phyloP scores from a whole-genome alignment of 2,113 vertebrate species.

The Antechinus stuartii region DNA sequence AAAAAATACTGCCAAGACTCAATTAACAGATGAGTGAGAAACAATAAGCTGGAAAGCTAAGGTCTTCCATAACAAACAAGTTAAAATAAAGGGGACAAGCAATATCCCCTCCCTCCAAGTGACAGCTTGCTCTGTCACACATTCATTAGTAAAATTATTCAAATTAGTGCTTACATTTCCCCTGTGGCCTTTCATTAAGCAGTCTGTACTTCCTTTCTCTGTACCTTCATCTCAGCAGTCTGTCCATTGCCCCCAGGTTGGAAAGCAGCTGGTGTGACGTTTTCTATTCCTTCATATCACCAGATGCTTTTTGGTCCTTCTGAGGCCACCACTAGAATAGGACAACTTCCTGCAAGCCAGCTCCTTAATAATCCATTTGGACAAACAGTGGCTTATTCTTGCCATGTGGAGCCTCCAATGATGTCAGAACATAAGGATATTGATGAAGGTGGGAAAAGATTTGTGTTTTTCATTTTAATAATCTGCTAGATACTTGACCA shows the following conservation, averaged over 20 bases:
- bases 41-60: neutral
- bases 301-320: neutral
- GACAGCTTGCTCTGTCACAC: neutral
- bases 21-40: neutral
- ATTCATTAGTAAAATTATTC: neutral
- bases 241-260: neutral
- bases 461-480: neutral
- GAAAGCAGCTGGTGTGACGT: neutral
- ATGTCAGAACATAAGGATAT: neutral
- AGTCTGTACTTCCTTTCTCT: neutral
- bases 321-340: neutral
- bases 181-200: neutral
- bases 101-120: neutral
- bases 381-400: neutral
- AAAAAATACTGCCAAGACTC: neutral
- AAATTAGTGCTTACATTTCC: neutral
- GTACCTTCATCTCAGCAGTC: neutral
- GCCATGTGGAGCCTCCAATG: neutral
- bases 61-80: conserved; percentile 11
- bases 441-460: neutral
- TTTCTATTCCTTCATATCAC: neutral
- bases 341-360: neutral
- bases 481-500: neutral
- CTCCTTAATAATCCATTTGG: neutral
- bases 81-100: neutral